These are phyloP conservation scores for Sinelater perroti DNA, from an alignment of 2,888 invertebrate species.

Conservation along the genomic window DNA sequence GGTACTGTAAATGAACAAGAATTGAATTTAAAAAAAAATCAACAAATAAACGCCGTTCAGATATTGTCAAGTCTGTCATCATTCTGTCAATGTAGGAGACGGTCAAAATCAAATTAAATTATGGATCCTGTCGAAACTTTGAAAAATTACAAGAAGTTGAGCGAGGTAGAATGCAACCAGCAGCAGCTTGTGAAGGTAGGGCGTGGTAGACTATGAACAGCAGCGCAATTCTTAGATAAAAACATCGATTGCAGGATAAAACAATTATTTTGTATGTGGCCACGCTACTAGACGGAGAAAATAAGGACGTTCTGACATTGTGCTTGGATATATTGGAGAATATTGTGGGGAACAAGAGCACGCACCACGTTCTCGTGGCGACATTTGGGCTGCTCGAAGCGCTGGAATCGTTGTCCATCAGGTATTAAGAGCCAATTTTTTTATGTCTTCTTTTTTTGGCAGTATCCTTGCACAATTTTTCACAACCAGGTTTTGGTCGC, in stretches of 20 bases:
- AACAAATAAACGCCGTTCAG: too few relatives aligned
- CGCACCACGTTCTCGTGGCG: constrained; percentile 41
- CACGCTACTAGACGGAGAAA: constrained; percentile 44
- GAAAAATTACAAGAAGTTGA: constrained; percentile 33
- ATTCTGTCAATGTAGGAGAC: constrained; percentile 1
- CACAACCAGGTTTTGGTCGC: too few relatives aligned
- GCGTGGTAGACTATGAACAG: neutral
- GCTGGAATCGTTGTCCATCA: constrained; percentile 48
- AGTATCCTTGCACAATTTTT: too few relatives aligned
- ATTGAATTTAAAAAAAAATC: too few relatives aligned
- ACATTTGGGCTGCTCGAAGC: constrained; percentile 52
- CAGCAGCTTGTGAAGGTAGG: constrained; percentile 30
- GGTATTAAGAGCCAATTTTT: too few relatives aligned
- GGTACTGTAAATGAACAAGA: too few relatives aligned
- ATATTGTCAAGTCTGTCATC: too few relatives aligned
- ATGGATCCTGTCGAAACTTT: constrained; percentile 32
- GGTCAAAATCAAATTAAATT: neutral
- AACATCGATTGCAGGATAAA: constrained; percentile 40
- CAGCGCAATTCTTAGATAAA: neutral
- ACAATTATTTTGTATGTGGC: constrained; percentile 48
- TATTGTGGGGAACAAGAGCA: constrained; percentile 43
- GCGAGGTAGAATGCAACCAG: constrained; percentile 27
- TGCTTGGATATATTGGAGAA: constrained; percentile 50
- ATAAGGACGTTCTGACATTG: constrained; percentile 40
- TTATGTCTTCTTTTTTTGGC: too few relatives aligned